phyloP scores from a whole-genome alignment of 2,888 invertebrate genomes.

The Lithophane ornitopus region DNA sequence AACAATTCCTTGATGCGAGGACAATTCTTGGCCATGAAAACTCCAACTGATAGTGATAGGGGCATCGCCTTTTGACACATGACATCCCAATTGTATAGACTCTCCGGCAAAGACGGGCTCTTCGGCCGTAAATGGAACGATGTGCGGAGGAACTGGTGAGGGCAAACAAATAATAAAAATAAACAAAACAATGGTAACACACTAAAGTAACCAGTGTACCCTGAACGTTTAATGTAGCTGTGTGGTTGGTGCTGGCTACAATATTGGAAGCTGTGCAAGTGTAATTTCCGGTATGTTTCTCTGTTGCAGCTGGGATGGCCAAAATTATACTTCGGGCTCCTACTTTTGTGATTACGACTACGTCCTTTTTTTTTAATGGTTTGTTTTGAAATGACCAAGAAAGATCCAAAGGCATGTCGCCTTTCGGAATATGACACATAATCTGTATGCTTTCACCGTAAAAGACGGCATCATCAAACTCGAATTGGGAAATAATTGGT shows the following conservation, averaged over 20 bases:
- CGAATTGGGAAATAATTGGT: constrained; percentile 91
- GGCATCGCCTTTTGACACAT: constrained; percentile 92
- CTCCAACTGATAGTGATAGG: constrained; percentile 94
- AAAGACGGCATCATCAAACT: constrained; percentile 90
- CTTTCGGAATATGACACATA: constrained; percentile 91
- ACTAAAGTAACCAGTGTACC: constrained; percentile 87
- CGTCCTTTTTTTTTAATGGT: constrained; percentile 82
- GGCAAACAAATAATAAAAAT: constrained; percentile 74
- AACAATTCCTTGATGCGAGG: constrained; percentile 89
- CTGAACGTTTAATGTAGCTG: constrained; percentile 92
- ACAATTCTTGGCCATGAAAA: constrained; percentile 91
- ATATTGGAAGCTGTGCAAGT: constrained; percentile 94
- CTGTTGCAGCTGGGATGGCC: constrained; percentile 92
- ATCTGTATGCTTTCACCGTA: constrained; percentile 91
- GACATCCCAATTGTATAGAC: constrained; percentile 91
- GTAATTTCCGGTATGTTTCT: constrained; percentile 94
- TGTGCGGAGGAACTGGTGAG: constrained; percentile 91
- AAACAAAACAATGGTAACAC: constrained; percentile 72
- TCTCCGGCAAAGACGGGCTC: constrained; percentile 92
- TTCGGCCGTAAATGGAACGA: constrained; percentile 91
- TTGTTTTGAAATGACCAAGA: constrained; percentile 93
- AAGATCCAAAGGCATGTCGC: constrained; percentile 93
- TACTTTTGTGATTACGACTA: constrained; percentile 89
- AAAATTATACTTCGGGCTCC: constrained; percentile 92
- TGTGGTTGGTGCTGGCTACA: constrained; percentile 92